Evolutionary conservation across 1,140 invertebrate genomes (phyloP), one percentile per base, ranked within the genome.

Genomic region (Lordiphosa stackelbergi): DNA sequence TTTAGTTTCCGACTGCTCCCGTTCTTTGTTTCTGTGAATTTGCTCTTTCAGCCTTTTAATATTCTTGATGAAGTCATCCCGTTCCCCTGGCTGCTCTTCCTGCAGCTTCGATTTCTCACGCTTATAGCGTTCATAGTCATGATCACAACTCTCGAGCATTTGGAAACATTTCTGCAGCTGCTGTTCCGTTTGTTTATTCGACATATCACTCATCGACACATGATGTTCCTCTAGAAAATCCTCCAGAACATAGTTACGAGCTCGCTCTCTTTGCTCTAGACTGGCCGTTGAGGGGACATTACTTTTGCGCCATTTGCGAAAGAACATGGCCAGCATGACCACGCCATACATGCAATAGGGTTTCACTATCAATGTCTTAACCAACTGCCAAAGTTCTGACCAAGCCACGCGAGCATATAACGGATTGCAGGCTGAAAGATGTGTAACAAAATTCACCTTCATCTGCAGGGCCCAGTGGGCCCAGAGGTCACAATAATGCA

Each of bases 231-330:
- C 86, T 0, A 88, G 64, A 36, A 85, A 88, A 41, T 88, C 86
- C 70, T 88, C 86, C 4, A 88, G 56, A 6, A 88, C 70, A 61
- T 88, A 88, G 43, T 88, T 88, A 41, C 85, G 83, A 1, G 86
- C 78, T 2, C 86, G 72, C 31, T 87, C 85, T 2, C 54, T 65
- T 45, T 62, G 73, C 60, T 87, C 85, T 37, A 74, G 48, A 12
- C 45, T 79, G 22, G 48, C 52, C 10, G 64, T 38, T 35, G 68
- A 10, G 0, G 69, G 51, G 6, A 69, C 71, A 46, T 71, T 73
- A 10, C 68, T 65, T 46, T 86, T 86, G 12, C 85, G 86, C 74
- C 74, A 85, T 43, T 86, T 81, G 5, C 85, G 74, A 60, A 88
- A 85, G 48, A 87, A 87, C 63, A 83, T 86, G 46, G 83, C 83